phyloP scores from a whole-genome alignment of 2,888 invertebrate genomes.

The Julus scandinavius region DNA sequence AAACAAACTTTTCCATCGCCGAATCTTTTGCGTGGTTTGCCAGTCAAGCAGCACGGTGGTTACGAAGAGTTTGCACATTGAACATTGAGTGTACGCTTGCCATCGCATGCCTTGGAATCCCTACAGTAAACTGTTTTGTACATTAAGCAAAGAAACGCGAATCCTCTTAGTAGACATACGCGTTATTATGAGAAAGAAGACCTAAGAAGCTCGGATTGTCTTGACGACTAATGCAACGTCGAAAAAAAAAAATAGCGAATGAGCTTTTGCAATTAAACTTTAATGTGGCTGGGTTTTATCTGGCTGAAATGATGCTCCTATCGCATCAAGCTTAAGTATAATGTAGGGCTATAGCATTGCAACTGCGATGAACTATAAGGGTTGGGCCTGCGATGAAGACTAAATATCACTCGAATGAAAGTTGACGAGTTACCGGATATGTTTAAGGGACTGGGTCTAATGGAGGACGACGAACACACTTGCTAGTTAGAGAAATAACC shows the following conservation, averaged over 20 bases:
- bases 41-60: background rate
- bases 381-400: background rate
- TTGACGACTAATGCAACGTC: constrained; percentile 47
- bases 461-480: background rate
- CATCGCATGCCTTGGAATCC: background rate
- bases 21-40: background rate
- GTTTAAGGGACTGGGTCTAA: background rate
- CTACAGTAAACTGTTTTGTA: constrained; percentile 38
- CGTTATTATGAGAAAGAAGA: constrained; percentile 30
- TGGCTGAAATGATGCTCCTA: constrained; percentile 47
- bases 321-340: constrained; percentile 37
- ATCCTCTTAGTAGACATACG: constrained; percentile 20
- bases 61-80: background rate
- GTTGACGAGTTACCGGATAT: constrained; percentile 35
- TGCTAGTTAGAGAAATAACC: background rate
- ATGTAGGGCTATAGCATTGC: background rate
- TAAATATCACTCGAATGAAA: background rate
- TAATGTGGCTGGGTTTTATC: constrained; percentile 50
- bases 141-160: constrained; percentile 36
- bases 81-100: background rate
- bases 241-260: constrained; percentile 47
- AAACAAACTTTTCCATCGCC: background rate
- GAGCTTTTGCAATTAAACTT: constrained; percentile 51
- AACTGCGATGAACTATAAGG: background rate
- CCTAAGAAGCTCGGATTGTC: constrained; percentile 39